Conservation (phyloP, 2,888 invertebrate genomes). For the Diabrotica balteata region DNA sequence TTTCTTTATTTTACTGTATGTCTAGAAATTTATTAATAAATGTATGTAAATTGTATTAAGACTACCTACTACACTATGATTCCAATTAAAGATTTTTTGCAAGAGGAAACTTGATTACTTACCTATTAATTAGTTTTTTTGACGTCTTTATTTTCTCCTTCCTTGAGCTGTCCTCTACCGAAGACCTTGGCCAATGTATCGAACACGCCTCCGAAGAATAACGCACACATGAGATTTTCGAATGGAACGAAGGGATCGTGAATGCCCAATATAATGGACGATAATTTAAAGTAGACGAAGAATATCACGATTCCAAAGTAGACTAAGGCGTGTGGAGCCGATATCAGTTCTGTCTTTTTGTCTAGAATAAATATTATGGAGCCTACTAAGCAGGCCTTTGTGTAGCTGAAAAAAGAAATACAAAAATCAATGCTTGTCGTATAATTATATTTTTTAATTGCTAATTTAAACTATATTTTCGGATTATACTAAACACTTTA, state of each 20-base stretch:
- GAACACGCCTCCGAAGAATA: constrained; percentile 98
- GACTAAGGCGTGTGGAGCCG: constrained; percentile 95
- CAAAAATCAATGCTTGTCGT: not conserved
- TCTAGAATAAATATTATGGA: constrained; percentile 96
- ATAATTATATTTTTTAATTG: too few relatives aligned
- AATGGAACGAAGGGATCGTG: constrained; percentile 99
- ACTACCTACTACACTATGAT: not conserved
- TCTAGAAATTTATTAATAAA: not conserved
- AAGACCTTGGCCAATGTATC: constrained; percentile 92
- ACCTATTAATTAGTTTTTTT: constrained; percentile 79
- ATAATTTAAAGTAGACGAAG: constrained; percentile 96
- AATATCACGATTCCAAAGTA: constrained; percentile 98
- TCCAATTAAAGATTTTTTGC: not conserved
- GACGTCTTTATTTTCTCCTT: constrained; percentile 77
- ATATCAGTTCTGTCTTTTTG: constrained; percentile 94
- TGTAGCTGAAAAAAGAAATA: constrained; percentile 76
- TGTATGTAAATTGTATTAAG: not conserved
- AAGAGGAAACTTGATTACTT: not conserved
- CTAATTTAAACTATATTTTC: too few relatives aligned
- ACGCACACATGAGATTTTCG: constrained; percentile 96
- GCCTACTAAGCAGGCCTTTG: constrained; percentile 95
- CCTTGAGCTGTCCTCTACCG: constrained; percentile 81
- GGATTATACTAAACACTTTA: too few relatives aligned
- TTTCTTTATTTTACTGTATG: not conserved
- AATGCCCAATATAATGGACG: constrained; percentile 94